Evolutionary conservation across 2,888 invertebrate species (phyloP), one percentile per base, ranked within the genome.

Genomic region (Idaea aversata): DNA sequence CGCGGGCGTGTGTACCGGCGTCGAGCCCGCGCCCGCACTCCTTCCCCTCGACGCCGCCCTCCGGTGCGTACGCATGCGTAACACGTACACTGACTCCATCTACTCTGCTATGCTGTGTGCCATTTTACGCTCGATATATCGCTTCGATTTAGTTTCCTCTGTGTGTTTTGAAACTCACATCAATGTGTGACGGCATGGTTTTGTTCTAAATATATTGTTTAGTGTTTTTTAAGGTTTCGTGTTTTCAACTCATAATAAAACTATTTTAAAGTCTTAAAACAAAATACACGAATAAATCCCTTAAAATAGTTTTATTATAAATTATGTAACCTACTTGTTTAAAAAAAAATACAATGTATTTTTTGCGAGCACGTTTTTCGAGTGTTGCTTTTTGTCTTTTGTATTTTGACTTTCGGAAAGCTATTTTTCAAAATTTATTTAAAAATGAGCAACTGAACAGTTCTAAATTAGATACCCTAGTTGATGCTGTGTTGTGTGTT

Each of bases 21-120:
- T 71, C 80, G 65, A 77, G 81, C 68, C 88, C 91, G 80, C 91
- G 89, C 70, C 91, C 93, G 72, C 91, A 88, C 84, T 91, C 93
- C 62, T 94, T 81, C 78, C 85, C 94, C 34, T 94, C 95, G 70
- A 94, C 94, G 84, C 94, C 95, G 75, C 94, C 95, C 64, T 91
- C 93, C 78, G 94, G 95, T 95, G 87, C 86, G 90, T 91, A 90
- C 84, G 73, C 74, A 72, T 70, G 64, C 70, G 65, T 64, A 61
- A 4, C 59, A 59, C 25, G 63, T 72, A 64, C 71, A 16, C 68
- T 65, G 67, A 63, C 65, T 61, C 57, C 10, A 62, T 10, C 10
- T 36, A 16, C 34, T 62, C 62, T n/a, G n/a, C n/a, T 68, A 66
- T 66, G 70, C 57, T 76, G 69, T 71, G 69, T 71, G 74, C 69